phyloP scores from a whole-genome alignment of 2,888 invertebrate genomes.

The Mythimna impura region DNA sequence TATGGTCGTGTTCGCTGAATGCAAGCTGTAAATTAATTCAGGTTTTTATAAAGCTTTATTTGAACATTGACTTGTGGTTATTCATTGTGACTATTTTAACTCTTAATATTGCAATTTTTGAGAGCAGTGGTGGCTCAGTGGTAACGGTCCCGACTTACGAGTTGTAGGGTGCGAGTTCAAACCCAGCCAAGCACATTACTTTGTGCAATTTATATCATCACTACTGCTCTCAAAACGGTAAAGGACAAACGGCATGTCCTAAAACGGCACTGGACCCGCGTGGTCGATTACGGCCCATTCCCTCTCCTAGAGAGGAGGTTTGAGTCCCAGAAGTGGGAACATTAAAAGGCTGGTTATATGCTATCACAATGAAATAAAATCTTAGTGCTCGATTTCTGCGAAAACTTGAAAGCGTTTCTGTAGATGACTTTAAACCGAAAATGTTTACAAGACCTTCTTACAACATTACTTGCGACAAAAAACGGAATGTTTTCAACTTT shows the following conservation, averaged over 20 bases:
- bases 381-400: not conserved
- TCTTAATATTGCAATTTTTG: conserved; percentile 14
- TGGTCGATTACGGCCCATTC: too few relatives aligned
- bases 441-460: conserved; percentile 15
- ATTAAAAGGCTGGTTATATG: too few relatives aligned
- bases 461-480: conserved; percentile 27
- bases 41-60: conserved; percentile 44
- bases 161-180: too few relatives aligned
- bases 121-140: too few relatives aligned
- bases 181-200: too few relatives aligned
- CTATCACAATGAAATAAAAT: conserved; percentile 3
- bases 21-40: conserved; percentile 39
- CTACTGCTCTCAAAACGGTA: too few relatives aligned
- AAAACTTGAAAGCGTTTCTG: conserved; percentile 12
- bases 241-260: too few relatives aligned
- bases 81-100: conserved; percentile 34
- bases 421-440: conserved; percentile 21
- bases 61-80: conserved; percentile 32
- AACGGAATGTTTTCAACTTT: conserved; percentile 45
- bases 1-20: conserved; percentile 35
- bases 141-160: too few relatives aligned
- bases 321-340: too few relatives aligned
- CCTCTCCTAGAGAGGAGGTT: too few relatives aligned
- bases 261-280: too few relatives aligned
- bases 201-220: too few relatives aligned